Conservation (phyloP, 1,140 invertebrate species). For the Agrilus planipennis region DNA sequence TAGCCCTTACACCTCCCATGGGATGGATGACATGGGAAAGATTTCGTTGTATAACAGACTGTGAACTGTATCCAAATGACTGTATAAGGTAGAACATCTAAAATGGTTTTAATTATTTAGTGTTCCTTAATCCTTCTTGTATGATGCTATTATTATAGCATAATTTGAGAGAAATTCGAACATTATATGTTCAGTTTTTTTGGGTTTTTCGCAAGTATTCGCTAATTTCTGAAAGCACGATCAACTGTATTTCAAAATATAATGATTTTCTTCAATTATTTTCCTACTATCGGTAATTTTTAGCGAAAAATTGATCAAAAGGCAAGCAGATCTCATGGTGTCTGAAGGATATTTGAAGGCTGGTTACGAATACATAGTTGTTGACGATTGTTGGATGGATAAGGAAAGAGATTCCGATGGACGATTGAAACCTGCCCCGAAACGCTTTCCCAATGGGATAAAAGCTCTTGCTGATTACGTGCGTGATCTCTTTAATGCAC, state of each 20-base stretch:
- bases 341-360: constrained; percentile 63
- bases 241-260: too few relatives aligned
- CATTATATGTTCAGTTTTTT: too few relatives aligned
- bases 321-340: constrained; percentile 61
- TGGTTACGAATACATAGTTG: constrained; percentile 77
- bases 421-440: constrained; percentile 55
- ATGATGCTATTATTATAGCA: too few relatives aligned
- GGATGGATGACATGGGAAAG: constrained; percentile 64
- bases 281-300: constrained; percentile 19
- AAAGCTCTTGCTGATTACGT: constrained; percentile 70
- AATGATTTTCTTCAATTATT: neutral
- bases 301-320: constrained; percentile 55
- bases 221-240: too few relatives aligned
- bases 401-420: constrained; percentile 50
- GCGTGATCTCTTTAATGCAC: constrained; percentile 34
- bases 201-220: too few relatives aligned
- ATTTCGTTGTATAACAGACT: constrained; percentile 56
- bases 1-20: constrained; percentile 51
- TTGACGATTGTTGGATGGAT: constrained; percentile 82
- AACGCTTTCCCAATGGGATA: constrained; percentile 73
- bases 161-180: too few relatives aligned
- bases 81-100: constrained; percentile 62
- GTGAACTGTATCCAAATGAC: constrained; percentile 47
- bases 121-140: constrained; percentile 1
- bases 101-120: constrained; percentile 12